These are phyloP conservation scores for Meloe dianella DNA, from an alignment of 2,888 invertebrate species.

Conservation along the genomic window DNA sequence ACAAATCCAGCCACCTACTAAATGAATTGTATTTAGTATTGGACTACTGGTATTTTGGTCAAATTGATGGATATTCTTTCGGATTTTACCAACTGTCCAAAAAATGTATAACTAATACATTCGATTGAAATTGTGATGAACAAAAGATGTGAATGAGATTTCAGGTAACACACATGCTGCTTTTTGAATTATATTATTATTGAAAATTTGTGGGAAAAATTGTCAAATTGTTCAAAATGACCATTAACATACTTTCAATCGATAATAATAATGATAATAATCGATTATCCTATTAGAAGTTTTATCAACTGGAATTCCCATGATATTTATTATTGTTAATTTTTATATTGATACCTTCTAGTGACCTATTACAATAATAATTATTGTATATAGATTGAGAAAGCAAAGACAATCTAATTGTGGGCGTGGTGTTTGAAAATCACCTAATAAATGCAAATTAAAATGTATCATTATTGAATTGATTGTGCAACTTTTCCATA, in stretches of 20 bases:
- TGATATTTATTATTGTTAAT: background rate
- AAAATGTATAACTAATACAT: conserved; percentile 52
- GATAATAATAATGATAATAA: background rate
- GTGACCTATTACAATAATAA: background rate
- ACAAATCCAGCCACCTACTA: conserved; percentile 24
- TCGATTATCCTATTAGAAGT: background rate
- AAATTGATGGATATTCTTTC: conserved; percentile 54
- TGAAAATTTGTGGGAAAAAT: conserved; percentile 23
- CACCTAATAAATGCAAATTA: conserved; percentile 8
- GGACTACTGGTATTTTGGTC: conserved; percentile 54
- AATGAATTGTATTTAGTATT: conserved; percentile 19
- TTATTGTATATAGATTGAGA: background rate
- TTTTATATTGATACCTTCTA: background rate
- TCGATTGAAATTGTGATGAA: conserved; percentile 16
- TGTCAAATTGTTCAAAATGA: background rate
- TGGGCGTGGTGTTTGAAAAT: conserved; percentile 3
- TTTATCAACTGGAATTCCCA: background rate
- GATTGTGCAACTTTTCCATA: background rate
- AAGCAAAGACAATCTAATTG: conserved; percentile 8
- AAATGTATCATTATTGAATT: conserved; percentile 5
- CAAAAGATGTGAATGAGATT: conserved; percentile 18
- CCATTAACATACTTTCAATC: background rate
- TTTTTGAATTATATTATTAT: conserved; percentile 26
- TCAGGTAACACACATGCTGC: conserved; percentile 37
- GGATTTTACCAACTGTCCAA: conserved; percentile 52